These are phyloP conservation scores for Drosophila sucinea DNA, from an alignment of 1,140 invertebrate genomes.

Conservation along the genomic window DNA sequence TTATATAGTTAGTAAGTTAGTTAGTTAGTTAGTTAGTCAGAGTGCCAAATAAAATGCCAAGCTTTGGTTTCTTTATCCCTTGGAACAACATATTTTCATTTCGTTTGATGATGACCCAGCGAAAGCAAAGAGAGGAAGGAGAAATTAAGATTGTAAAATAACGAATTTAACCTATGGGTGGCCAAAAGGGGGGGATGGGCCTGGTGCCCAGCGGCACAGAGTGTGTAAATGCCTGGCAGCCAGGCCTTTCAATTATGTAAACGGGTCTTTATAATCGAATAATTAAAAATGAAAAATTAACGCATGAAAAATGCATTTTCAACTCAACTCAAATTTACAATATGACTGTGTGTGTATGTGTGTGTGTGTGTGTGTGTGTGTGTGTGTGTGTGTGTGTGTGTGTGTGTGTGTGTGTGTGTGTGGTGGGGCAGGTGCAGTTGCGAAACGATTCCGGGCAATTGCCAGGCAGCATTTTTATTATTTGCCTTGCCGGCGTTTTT, in stretches of 20 bases:
- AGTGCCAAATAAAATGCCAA: slow-evolving; percentile 56
- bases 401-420: not conserved
- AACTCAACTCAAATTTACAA: slow-evolving; percentile 64
- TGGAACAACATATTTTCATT: slow-evolving; percentile 21
- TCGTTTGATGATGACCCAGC: not conserved
- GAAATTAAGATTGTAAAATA: not conserved
- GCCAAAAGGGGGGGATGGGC: too few relatives aligned
- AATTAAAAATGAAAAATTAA: slow-evolving; percentile 81
- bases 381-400: not conserved
- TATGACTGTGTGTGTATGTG: not conserved
- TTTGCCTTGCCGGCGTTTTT: slow-evolving; percentile 35
- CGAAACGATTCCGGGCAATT: slow-evolving; percentile 7
- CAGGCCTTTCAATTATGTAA: slow-evolving; percentile 71
- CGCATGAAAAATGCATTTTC: slow-evolving; percentile 76
- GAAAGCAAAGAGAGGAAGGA: not conserved
- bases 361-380: not conserved
- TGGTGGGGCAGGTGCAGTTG: slow-evolving; percentile 28
- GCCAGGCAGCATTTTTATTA: slow-evolving; percentile 43
- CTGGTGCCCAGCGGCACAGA: not conserved
- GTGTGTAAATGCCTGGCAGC: slow-evolving; percentile 30
- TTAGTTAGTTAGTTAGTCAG: slow-evolving; percentile 39
- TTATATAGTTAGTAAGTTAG: slow-evolving; percentile 40
- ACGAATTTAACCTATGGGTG: not conserved
- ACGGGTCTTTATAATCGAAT: slow-evolving; percentile 76
- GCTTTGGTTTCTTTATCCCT: slow-evolving; percentile 46